phyloP scores from a whole-genome alignment of 2,113 vertebrate species.

The Gambusia affinis region DNA sequence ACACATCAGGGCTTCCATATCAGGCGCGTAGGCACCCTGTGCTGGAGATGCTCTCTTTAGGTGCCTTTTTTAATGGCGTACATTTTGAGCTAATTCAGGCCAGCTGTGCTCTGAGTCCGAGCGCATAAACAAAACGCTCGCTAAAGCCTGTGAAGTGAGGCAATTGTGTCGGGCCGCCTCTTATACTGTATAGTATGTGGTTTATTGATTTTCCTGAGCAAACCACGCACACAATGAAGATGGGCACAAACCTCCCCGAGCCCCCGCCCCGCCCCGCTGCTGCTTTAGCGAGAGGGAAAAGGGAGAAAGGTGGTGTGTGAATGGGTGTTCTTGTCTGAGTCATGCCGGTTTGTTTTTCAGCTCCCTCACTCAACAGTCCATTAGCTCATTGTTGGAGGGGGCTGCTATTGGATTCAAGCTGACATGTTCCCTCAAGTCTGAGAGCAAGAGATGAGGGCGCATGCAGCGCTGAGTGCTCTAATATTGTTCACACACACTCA shows the following conservation, averaged over 20 bases:
- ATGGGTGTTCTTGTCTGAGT: conserved; percentile 70
- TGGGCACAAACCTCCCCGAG: conserved; percentile 23
- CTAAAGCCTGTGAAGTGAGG: conserved; percentile 19
- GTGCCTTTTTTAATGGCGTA: conserved; percentile 8
- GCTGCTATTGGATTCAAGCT: conserved; percentile 71
- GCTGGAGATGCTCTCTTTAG: not conserved
- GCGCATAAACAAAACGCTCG: conserved; percentile 17
- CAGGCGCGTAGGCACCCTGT: too few species aligned
- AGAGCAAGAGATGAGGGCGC: conserved; percentile 66
- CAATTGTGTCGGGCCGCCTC: conserved; percentile 39
- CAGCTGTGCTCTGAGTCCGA: not conserved
- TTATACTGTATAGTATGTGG: conserved; percentile 35
- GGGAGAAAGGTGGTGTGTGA: conserved; percentile 66
- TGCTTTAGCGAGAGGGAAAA: conserved; percentile 21
- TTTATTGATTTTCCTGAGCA: conserved; percentile 62
- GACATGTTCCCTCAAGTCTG: conserved; percentile 73
- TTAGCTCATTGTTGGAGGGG: conserved; percentile 73
- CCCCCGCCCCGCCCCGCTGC: conserved; percentile 12
- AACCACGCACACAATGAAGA: conserved; percentile 28
- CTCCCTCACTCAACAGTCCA: conserved; percentile 76
- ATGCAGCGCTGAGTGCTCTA: conserved; percentile 66
- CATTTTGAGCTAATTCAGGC: not conserved
- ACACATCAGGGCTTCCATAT: too few species aligned
- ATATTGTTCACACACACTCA: conserved; percentile 40
- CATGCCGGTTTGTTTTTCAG: conserved; percentile 73